Evolutionary conservation across 2,888 invertebrate genomes (phyloP), one percentile per base, ranked within the genome.

Genomic region (Tanypteryx hageni): DNA sequence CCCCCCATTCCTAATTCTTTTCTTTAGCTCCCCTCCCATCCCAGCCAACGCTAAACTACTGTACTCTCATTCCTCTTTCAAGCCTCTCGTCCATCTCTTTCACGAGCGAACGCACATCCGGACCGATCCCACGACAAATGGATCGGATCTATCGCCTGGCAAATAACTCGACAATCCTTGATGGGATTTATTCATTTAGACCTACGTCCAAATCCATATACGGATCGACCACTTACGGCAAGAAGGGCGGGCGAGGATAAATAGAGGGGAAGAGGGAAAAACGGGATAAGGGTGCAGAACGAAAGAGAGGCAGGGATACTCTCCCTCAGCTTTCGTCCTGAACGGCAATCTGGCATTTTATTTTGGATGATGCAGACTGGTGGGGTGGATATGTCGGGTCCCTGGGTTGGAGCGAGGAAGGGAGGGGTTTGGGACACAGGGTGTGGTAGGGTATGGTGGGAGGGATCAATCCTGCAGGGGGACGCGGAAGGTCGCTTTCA

Each of bases 131-230:
- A 64, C 89, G 64, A 89, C 89, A 89, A 89, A 89, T 89, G 89
- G 89, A 89, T 89, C 89, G 64, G 44, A 89, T 44, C 89, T 68
- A 89, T 89, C 89, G 89, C 89, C 64, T n/a, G 68, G 89, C 89
- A 89, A 89, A 89, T 89, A 89, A 89, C 89, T 44, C 61, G 64
- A 89, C 64, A 64, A 89, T 64, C 44, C 61, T 68, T 61, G 89
- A 64, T 64, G 89, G 89, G 89, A 89, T 89, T 89, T 89, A 89
- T 89, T 89, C 89, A 89, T 89, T 89, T 89, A 89, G 89, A n/a
- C 64, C 44, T 56, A 31, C 56, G 44, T 18, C 89, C 89, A n/a
- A 44, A 89, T n/a, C 61, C 89, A 68, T 68, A 68, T 89, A 68
- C 44, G 89, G 61, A 89, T 68, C n/a, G 76, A 76, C 64, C 27